Percentiles rank a stretch among this genome's conserved stretches.
phyloP scores from a whole-genome alignment of 2,888 invertebrate species.

The Elmis aenea region DNA sequence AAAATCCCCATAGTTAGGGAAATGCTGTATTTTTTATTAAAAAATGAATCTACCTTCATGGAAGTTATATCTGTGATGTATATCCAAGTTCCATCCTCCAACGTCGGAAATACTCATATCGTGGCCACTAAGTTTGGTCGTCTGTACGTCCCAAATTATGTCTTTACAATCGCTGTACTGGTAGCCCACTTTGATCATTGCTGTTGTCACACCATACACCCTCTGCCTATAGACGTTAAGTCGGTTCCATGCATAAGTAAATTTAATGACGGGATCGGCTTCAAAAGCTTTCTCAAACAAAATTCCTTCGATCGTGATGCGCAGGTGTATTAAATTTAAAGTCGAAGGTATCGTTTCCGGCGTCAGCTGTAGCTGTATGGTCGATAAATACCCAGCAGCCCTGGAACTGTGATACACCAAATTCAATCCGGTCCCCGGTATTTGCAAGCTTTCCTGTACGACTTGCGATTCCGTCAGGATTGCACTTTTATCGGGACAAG shows the following conservation, averaged over 20 bases:
- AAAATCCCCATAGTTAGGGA: too few relatives aligned
- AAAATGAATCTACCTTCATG: constrained; percentile 69
- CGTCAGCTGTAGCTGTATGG: constrained; percentile 85
- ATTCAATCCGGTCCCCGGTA: constrained; percentile 92
- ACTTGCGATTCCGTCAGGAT: constrained; percentile 90
- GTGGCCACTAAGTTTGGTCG: constrained; percentile 90
- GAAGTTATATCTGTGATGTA: constrained; percentile 96
- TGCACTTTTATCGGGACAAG: constrained; percentile 88
- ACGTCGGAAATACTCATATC: constrained; percentile 96
- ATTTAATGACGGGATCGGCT: constrained; percentile 94
- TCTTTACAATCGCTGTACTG: constrained; percentile 89
- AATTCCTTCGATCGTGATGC: constrained; percentile 92
- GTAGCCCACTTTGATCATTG: constrained; percentile 93
- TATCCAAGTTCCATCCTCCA: constrained; percentile 96
- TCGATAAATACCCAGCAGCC: constrained; percentile 88
- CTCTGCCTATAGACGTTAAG: constrained; percentile 93
- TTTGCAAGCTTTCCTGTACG: constrained; percentile 89
- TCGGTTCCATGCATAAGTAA: constrained; percentile 96
- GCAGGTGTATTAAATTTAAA: constrained; percentile 81
- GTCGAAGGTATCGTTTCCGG: constrained; percentile 77
- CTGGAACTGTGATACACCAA: constrained; percentile 94
- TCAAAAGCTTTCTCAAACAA: constrained; percentile 90
- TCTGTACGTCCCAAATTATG: constrained; percentile 94
- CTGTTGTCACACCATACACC: constrained; percentile 94
- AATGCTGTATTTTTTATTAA: too few relatives aligned